These are phyloP conservation scores for Portunus trituberculatus DNA, from an alignment of 1,140 invertebrate species.

Conservation along the genomic window DNA sequence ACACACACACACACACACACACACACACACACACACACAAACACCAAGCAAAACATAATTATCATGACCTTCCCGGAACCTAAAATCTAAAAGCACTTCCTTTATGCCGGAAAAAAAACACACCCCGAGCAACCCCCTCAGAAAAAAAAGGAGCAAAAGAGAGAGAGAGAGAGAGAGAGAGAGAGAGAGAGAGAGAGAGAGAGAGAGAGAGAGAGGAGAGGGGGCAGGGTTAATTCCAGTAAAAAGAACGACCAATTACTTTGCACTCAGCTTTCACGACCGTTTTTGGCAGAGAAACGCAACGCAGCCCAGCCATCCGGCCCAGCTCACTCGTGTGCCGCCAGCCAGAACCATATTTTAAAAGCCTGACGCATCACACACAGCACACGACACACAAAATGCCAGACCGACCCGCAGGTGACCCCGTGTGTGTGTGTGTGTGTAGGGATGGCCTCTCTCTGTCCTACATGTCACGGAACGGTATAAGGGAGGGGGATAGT, in stretches of 20 bases:
- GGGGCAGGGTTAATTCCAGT: not conserved
- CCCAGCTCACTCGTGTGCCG: not conserved
- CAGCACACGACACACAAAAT: not conserved
- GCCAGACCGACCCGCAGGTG: not conserved
- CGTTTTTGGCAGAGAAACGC: not conserved
- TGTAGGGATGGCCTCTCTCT: not conserved
- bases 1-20: slow-evolving; percentile 31
- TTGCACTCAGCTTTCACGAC: not conserved
- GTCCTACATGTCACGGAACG: not conserved
- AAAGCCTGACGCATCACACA: not conserved
- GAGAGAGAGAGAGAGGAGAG: no score
- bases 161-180: no score
- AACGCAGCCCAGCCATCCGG: not conserved
- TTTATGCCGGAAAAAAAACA: not conserved
- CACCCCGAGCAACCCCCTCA: no score
- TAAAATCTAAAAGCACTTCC: slow-evolving; percentile 20
- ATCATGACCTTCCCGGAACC: not conserved
- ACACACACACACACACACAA: slow-evolving; percentile 31
- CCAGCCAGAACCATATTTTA: slow-evolving; percentile 31
- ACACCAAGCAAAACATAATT: not conserved
- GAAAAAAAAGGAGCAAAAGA: not conserved
- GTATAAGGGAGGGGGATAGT: not conserved
- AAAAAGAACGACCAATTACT: slow-evolving; percentile 3
- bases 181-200: no score
- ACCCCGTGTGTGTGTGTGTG: not conserved